These are phyloP conservation scores for Narcine bancroftii DNA, from an alignment of 2,113 vertebrate genomes.

Conservation along the genomic window DNA sequence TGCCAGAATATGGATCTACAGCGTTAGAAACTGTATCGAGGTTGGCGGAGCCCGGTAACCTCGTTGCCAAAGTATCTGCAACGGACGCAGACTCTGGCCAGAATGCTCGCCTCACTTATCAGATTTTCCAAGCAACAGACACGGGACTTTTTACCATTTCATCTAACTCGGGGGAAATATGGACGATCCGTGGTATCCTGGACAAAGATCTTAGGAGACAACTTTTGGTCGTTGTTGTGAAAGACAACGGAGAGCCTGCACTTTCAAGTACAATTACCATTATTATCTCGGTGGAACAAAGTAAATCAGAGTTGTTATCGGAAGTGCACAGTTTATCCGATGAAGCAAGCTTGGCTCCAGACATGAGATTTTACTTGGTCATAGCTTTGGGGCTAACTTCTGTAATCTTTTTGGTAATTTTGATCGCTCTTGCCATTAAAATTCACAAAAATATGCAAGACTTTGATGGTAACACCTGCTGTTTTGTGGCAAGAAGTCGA, in stretches of 20 bases:
- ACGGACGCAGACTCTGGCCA: slow-evolving; percentile 45
- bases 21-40: slow-evolving; percentile 43
- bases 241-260: slow-evolving; percentile 42
- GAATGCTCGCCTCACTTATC: slow-evolving; percentile 44
- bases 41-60: slow-evolving; percentile 39
- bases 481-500: slow-evolving; percentile 60
- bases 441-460: slow-evolving; percentile 55
- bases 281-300: slow-evolving; percentile 42
- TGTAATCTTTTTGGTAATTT: slow-evolving; percentile 63
- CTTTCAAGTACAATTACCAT: slow-evolving; percentile 41
- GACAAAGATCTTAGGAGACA: slow-evolving; percentile 45
- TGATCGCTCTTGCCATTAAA: slow-evolving; percentile 59
- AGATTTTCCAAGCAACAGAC: slow-evolving; percentile 43
- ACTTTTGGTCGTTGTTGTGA: slow-evolving; percentile 41
- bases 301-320: slow-evolving; percentile 40
- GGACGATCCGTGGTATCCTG: slow-evolving; percentile 42
- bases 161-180: slow-evolving; percentile 45
- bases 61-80: slow-evolving; percentile 45
- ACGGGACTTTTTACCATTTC: slow-evolving; percentile 44
- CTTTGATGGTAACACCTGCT: slow-evolving; percentile 45
- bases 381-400: slow-evolving; percentile 74
- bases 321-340: not conserved
- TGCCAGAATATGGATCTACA: slow-evolving; percentile 37
- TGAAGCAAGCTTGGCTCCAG: slow-evolving; percentile 54
- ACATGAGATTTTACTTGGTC: slow-evolving; percentile 71